phyloP scores from a whole-genome alignment of 2,113 vertebrate genomes.

The Struthio camelus region DNA sequence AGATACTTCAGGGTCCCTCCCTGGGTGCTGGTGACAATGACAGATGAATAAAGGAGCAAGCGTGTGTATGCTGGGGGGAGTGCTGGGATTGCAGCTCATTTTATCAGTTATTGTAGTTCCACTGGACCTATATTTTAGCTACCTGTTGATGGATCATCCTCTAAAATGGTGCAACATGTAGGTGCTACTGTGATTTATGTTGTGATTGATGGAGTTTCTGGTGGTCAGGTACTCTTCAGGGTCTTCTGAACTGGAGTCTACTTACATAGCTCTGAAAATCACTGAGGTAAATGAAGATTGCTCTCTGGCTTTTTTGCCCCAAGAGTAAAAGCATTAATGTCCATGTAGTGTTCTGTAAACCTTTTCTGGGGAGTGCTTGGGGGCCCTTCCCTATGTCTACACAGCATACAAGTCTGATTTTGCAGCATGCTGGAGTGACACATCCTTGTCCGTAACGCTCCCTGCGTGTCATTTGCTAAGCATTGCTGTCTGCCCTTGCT shows the following conservation, averaged over 20 bases:
- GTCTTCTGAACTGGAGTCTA: not conserved
- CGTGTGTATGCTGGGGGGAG: rapidly evolving
- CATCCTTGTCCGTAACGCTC: not conserved
- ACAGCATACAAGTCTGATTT: not conserved
- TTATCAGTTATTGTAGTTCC: not conserved
- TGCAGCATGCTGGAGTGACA: not conserved
- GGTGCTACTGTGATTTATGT: not conserved
- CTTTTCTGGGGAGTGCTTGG: not conserved
- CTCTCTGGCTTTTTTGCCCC: not conserved
- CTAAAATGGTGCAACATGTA: not conserved
- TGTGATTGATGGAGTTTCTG: not conserved
- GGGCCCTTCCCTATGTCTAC: not conserved
- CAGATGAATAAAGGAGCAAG: not conserved
- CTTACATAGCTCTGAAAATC: not conserved
- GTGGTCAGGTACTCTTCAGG: not conserved
- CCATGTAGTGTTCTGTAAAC: not conserved
- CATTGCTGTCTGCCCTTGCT: constrained; percentile 23
- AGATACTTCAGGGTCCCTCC: not conserved
- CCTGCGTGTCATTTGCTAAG: constrained; percentile 5
- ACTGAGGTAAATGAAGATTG: not conserved
- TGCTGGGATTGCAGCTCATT: not conserved
- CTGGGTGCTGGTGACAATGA: rapidly evolving
- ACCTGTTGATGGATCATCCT: constrained; percentile 33
- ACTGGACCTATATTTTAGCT: not conserved
- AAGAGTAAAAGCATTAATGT: not conserved